A percentile compares a stretch with the other conserved stretches of the same genome.
Evolutionary conservation across 2,888 invertebrate genomes (phyloP).

Genomic region (Brachypalpus laphriformis): DNA sequence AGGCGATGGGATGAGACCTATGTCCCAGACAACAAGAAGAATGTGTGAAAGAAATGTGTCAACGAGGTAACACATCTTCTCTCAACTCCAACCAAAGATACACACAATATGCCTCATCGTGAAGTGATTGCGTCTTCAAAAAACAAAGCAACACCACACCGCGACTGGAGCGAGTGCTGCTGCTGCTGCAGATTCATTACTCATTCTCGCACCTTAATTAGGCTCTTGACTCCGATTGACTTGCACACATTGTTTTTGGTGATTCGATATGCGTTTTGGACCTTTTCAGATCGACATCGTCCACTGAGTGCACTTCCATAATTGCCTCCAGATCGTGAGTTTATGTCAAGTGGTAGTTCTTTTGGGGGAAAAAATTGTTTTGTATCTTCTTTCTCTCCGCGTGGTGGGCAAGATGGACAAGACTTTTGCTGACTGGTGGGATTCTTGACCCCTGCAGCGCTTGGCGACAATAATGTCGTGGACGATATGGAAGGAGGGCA

Average conservation of each 20-base stretch:
- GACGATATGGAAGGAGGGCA: neutral
- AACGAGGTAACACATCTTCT: conserved; percentile 38
- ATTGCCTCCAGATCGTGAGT: conserved; percentile 19
- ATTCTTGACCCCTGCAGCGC: neutral
- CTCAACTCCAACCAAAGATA: too few relatives aligned
- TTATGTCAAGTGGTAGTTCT: conserved; percentile 16
- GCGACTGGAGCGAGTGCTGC: neutral
- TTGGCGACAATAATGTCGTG: neutral
- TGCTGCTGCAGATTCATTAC: neutral
- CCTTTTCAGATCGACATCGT: neutral
- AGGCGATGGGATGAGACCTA: neutral
- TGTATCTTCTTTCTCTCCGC: neutral
- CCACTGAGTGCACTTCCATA: conserved; percentile 17
- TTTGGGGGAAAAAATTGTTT: neutral
- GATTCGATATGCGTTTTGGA: neutral
- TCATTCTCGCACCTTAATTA: conserved; percentile 30
- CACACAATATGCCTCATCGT: neutral
- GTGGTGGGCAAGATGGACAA: too few relatives aligned
- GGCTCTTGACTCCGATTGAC: conserved; percentile 21
- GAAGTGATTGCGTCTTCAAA: conserved; percentile 4
- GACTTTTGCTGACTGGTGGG: neutral
- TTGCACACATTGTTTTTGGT: conserved; percentile 6
- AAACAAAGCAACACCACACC: neutral
- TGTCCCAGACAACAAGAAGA: neutral
- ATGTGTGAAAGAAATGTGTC: conserved; percentile 53